phyloP scores from a whole-genome alignment of 2,888 invertebrate species.

The Dioctria linearis region DNA sequence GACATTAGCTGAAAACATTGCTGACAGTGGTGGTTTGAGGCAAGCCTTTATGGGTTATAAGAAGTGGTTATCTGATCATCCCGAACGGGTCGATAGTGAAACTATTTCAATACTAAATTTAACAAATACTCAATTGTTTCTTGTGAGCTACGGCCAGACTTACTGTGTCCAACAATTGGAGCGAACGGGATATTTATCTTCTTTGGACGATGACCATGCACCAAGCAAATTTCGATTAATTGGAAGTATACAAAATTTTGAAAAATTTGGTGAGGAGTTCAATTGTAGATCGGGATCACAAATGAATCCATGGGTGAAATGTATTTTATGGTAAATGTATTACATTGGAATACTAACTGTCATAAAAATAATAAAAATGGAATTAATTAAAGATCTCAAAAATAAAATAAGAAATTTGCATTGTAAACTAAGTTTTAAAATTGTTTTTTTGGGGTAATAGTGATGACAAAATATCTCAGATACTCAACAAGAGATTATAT shows the following conservation, averaged over 20 bases:
- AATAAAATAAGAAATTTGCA: no score
- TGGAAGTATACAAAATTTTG: constrained; percentile 40
- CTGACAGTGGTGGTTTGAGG: constrained; percentile 35
- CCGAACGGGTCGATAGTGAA: background rate
- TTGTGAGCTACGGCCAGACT: background rate
- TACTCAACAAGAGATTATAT: no score
- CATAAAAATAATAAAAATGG: background rate
- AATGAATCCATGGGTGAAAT: constrained; percentile 46
- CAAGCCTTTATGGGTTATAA: constrained; percentile 20
- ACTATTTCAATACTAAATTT: background rate
- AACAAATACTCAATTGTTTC: background rate
- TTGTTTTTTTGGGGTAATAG: no score
- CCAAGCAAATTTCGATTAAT: constrained; percentile 18
- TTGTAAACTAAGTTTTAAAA: no score
- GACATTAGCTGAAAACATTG: constrained; percentile 41
- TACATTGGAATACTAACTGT: no score
- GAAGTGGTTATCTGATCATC: constrained; percentile 29
- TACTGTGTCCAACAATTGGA: background rate
- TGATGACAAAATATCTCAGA: no score
- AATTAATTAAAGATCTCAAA: no score
- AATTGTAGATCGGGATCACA: constrained; percentile 14
- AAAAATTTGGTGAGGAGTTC: constrained; percentile 19
- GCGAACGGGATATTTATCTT: background rate
- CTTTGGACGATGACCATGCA: background rate
- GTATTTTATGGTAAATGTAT: background rate